These are phyloP conservation scores for Aleiodes sp. DNA, from an alignment of 1,140 invertebrate genomes.

Conservation along the genomic window DNA sequence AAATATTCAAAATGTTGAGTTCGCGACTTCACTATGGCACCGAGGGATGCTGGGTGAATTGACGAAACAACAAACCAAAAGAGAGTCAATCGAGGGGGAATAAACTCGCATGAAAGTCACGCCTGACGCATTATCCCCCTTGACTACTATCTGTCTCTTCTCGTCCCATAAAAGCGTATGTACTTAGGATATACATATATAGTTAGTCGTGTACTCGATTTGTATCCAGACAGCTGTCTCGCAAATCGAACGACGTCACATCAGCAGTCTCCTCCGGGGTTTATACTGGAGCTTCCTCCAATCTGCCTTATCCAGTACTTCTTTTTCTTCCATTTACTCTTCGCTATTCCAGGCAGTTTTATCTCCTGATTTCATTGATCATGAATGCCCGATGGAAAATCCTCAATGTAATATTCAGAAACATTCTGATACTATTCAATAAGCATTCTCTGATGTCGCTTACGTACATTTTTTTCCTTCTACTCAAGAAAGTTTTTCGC, in stretches of 20 bases:
- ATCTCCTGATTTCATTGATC: neutral
- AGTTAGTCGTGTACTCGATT: slow-evolving; percentile 1
- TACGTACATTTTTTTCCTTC: neutral
- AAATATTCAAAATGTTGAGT: too few relatives aligned
- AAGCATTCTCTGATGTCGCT: neutral
- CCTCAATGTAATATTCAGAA: neutral
- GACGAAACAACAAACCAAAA: slow-evolving; percentile 1
- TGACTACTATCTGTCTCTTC: neutral
- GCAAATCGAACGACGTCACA: slow-evolving; percentile 1
- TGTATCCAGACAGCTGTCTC: slow-evolving; percentile 9
- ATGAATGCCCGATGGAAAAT: too few relatives aligned
- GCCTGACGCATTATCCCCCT: slow-evolving; percentile 9
- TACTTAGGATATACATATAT: slow-evolving; percentile 7
- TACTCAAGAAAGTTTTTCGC: neutral
- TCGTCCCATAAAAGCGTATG: neutral
- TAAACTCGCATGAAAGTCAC: slow-evolving; percentile 26
- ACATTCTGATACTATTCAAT: neutral
- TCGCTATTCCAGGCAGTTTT: neutral
- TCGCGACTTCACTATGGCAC: too few relatives aligned
- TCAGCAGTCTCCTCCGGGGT: slow-evolving; percentile 17
- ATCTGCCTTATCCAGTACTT: neutral
- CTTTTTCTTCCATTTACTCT: neutral
- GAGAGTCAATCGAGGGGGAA: slow-evolving; percentile 17
- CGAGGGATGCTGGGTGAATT: too few relatives aligned
- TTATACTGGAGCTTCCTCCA: neutral